Percentiles rank a stretch among this genome's conserved stretches.
Conservation (phyloP, 2,797 vertebrate species). For the Luscinia megarhynchos region DNA sequence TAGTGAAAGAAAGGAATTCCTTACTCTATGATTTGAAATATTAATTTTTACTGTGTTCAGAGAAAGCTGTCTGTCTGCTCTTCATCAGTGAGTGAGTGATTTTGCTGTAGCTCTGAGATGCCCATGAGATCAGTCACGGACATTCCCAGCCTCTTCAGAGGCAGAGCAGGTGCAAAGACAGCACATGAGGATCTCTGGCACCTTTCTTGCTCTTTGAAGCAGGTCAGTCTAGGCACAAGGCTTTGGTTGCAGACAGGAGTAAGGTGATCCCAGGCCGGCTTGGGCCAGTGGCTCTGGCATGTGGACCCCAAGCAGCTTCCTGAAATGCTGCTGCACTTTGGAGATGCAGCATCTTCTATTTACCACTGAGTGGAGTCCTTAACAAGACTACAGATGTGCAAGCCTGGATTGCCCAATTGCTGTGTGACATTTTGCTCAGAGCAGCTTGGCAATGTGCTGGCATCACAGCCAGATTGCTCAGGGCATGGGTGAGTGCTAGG, state of each 20-base stretch:
- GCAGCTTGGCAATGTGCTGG: not conserved
- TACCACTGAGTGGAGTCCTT: conserved; percentile 54
- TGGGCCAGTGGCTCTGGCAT: rapidly evolving
- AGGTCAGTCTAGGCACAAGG: not conserved
- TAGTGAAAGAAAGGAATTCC: not conserved
- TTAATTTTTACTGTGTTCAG: not conserved
- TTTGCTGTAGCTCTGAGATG: not conserved
- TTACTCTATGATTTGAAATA: not conserved
- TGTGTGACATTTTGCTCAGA: not conserved
- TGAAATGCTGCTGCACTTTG: not conserved
- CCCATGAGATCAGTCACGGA: rapidly evolving
- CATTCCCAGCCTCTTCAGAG: not conserved
- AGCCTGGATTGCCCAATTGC: not conserved
- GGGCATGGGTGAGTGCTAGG: not conserved
- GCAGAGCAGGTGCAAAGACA: not conserved
- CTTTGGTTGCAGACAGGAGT: not conserved
- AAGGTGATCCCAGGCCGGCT: not conserved
- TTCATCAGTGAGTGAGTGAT: not conserved
- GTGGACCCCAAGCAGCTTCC: not conserved
- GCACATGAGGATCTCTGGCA: rapidly evolving
- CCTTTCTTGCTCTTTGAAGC: not conserved
- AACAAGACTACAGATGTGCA: not conserved
- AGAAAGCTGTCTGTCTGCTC: not conserved
- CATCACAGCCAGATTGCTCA: rapidly evolving
- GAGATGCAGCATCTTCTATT: conserved; percentile 4